Conservation (phyloP, 2,888 invertebrate species). For the Ornithoptera priamus region DNA sequence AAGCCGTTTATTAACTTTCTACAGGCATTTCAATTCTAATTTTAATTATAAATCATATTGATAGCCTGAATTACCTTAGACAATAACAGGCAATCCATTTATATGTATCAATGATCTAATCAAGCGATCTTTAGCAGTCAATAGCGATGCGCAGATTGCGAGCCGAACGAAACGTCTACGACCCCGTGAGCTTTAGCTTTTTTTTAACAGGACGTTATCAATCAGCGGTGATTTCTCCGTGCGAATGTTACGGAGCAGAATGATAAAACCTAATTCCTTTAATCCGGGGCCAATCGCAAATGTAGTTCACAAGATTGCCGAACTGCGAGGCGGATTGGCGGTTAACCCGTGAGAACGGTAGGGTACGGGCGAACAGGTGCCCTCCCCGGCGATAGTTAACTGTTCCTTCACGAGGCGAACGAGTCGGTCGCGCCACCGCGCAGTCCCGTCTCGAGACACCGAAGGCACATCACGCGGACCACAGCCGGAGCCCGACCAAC, state of each 20-base stretch:
- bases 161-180: slow-evolving; percentile 62
- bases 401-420: slow-evolving; percentile 66
- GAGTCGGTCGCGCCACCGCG: slow-evolving; percentile 57
- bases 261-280: slow-evolving; percentile 63
- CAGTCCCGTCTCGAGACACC: slow-evolving; percentile 67
- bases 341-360: slow-evolving; percentile 75
- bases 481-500: slow-evolving; percentile 31
- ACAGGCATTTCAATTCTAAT: slow-evolving; percentile 42
- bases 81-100: slow-evolving; percentile 44
- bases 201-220: slow-evolving; percentile 55
- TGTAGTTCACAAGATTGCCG: slow-evolving; percentile 75
- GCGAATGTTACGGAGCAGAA: slow-evolving; percentile 67
- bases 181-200: slow-evolving; percentile 49
- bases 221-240: slow-evolving; percentile 62
- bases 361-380: slow-evolving; percentile 65
- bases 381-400: slow-evolving; percentile 71
- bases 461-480: slow-evolving; percentile 61
- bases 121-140: slow-evolving; percentile 51
- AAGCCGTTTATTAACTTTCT: slow-evolving; percentile 72
- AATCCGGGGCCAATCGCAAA: slow-evolving; percentile 75
- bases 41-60: slow-evolving; percentile 61
- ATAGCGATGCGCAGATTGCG: slow-evolving; percentile 55
- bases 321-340: slow-evolving; percentile 61
- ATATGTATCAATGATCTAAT: slow-evolving; percentile 68
- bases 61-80: slow-evolving; percentile 58